These are phyloP conservation scores for Psilanteris sp. DNA, from an alignment of 1,140 invertebrate species.

Conservation along the genomic window DNA sequence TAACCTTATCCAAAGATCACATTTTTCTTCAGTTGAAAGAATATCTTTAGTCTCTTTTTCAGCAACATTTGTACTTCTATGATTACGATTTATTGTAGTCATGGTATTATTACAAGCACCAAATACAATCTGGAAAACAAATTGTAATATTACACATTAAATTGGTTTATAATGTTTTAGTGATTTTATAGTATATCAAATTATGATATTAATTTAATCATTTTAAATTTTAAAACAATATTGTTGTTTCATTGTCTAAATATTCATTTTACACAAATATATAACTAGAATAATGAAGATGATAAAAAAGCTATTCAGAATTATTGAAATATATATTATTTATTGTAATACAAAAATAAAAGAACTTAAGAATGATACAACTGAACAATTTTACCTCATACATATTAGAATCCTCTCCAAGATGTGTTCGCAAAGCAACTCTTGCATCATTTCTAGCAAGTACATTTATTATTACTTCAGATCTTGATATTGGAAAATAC, in stretches of 20 bases:
- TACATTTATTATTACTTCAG: constrained; percentile 61
- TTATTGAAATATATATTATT: too few relatives aligned
- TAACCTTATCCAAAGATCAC: constrained; percentile 69
- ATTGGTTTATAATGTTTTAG: too few relatives aligned
- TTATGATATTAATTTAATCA: too few relatives aligned
- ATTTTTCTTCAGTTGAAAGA: constrained; percentile 58
- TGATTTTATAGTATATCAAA: too few relatives aligned
- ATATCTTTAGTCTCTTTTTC: constrained; percentile 68
- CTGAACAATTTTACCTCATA: constrained; percentile 66
- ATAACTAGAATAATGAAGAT: too few relatives aligned
- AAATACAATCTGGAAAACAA: constrained; percentile 68
- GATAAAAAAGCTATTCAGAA: too few relatives aligned
- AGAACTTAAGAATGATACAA: too few relatives aligned
- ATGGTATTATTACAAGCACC: constrained; percentile 70
- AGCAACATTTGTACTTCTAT: constrained; percentile 57
- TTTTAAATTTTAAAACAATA: too few relatives aligned
- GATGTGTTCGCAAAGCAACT: constrained; percentile 69
- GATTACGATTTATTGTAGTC: constrained; percentile 66
- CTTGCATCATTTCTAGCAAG: constrained; percentile 69
- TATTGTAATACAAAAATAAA: too few relatives aligned
- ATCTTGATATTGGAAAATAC: constrained; percentile 70
- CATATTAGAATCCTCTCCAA: constrained; percentile 66
- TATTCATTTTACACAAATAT: too few relatives aligned
- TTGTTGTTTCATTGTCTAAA: too few relatives aligned
- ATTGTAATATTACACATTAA: too few relatives aligned